phyloP scores from a whole-genome alignment of 2,888 invertebrate genomes.

The Scaptomyza polygonia region DNA sequence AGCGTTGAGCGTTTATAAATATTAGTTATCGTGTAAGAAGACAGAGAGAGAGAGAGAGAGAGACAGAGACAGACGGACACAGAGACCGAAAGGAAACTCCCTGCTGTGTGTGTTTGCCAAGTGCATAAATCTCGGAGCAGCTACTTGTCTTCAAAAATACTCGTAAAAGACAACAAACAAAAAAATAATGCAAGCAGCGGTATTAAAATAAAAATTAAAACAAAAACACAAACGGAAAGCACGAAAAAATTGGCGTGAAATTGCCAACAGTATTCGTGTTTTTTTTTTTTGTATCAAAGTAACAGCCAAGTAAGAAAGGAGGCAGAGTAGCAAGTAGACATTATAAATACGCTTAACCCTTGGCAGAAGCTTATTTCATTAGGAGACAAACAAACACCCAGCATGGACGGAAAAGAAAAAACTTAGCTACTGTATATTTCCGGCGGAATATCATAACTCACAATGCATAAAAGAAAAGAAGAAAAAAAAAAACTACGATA shows the following conservation, averaged over 20 bases:
- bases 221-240: slow-evolving; percentile 36
- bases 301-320: slow-evolving; percentile 11
- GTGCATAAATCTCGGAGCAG: slow-evolving; percentile 79
- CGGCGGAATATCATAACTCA: slow-evolving; percentile 84
- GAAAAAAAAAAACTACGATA: slow-evolving; percentile 16
- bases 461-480: slow-evolving; percentile 39
- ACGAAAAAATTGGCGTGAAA: slow-evolving; percentile 83
- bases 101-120: slow-evolving; percentile 78
- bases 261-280: slow-evolving; percentile 78
- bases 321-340: slow-evolving; percentile 45
- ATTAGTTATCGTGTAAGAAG: slow-evolving; percentile 75
- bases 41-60: slow-evolving; percentile 14
- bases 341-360: slow-evolving; percentile 81
- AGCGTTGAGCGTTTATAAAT: slow-evolving; percentile 63
- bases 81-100: slow-evolving; percentile 56
- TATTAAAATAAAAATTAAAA: slow-evolving; percentile 78
- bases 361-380: slow-evolving; percentile 80
- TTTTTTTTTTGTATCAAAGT: slow-evolving; percentile 21
- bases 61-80: slow-evolving; percentile 18
- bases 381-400: slow-evolving; percentile 67
- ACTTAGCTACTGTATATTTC: slow-evolving; percentile 75
- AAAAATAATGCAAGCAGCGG: slow-evolving; percentile 42
- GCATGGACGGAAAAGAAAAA: slow-evolving; percentile 30
- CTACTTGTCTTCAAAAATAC: slow-evolving; percentile 60
- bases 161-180: slow-evolving; percentile 3